phyloP scores from a whole-genome alignment of 30 jellyfish, hydroid and myxozoan genomes.

The Turritopsis dohrnii region DNA sequence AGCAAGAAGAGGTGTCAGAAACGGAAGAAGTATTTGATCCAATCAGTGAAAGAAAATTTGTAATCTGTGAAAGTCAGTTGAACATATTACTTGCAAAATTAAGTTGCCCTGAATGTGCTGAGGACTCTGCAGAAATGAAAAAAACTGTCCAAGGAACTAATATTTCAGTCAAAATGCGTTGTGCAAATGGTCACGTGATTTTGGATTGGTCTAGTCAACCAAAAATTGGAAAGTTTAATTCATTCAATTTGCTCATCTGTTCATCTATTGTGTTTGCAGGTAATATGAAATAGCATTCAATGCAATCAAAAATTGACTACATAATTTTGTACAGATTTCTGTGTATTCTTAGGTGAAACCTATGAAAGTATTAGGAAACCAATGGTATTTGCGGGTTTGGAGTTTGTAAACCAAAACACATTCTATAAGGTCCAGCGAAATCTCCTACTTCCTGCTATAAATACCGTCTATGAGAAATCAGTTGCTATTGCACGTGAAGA shows the following conservation, averaged over 20 bases:
- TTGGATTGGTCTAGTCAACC: conserved; percentile 21
- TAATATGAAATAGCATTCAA: background rate
- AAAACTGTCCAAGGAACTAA: too few relatives aligned
- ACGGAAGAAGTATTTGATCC: too few relatives aligned
- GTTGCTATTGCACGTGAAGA: background rate
- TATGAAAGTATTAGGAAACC: background rate
- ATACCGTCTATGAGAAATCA: background rate
- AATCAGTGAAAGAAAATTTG: too few relatives aligned
- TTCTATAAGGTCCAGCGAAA: background rate
- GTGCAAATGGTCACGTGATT: background rate
- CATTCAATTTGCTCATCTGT: conserved; percentile 1
- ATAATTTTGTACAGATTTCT: background rate
- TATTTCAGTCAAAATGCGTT: background rate
- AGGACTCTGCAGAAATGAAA: too few relatives aligned
- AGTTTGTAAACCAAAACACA: background rate
- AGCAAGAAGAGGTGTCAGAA: too few relatives aligned
- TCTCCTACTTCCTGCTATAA: background rate
- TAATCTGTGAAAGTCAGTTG: too few relatives aligned
- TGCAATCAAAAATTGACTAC: background rate
- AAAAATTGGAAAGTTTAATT: background rate
- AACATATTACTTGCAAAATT: too few relatives aligned
- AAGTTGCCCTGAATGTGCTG: too few relatives aligned
- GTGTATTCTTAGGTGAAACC: background rate
- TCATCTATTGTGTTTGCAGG: background rate
- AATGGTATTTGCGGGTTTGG: background rate